Base-by-base conservation (phyloP, 2,113 vertebrate genomes). In the Entomyzon cyanotis region DNA sequence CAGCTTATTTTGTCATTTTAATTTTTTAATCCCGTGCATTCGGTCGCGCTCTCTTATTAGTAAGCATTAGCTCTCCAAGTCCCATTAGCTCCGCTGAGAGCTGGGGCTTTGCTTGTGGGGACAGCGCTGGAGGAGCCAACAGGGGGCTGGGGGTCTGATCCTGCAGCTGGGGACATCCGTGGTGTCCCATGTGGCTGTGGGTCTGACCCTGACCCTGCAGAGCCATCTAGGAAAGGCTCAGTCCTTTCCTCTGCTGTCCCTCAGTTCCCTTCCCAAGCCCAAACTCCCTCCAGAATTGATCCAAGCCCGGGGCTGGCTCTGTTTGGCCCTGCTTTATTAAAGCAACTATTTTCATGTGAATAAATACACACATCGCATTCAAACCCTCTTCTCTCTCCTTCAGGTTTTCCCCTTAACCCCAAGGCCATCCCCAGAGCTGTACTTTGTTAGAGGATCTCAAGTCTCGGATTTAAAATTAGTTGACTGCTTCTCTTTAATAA, bases 1-100 rank as follows among this genome's bases (percentile, higher is more conserved):
- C 80, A 50, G 92, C 88, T 97, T 96, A 97, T 95, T 94, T 95
- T 96, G 95, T 95, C 92, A 89, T 95, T 96, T 96, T 94, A 94
- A 96, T 93, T 92, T 97, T 95, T 96, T 94, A 97, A 96, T 96
- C 96, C 85, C 23, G 1, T 3, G 80, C 88, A 31, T 84, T 90
- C 8, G 0, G 85, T 75, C 6, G 33, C 31, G 28, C 77, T 78
- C 73, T 69, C 88, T 87, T 68, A 94, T 96, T 95, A 97, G 96
- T 96, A 94, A 97, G 96, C 95, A 96, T 97, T 96, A 97, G 75
- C 96, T 94, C 67, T 30, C 25, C 95, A 91, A 97, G 95, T 74
- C 96, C 95, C 84, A 89, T 96, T 94, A 96, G 77, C 64, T 87
- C 65, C 9, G 3, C 91, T 41, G 47, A 75, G 86, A 95, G 69